Base-by-base conservation (phyloP, 2,113 vertebrate species). In the Harpagus bidentatus region DNA sequence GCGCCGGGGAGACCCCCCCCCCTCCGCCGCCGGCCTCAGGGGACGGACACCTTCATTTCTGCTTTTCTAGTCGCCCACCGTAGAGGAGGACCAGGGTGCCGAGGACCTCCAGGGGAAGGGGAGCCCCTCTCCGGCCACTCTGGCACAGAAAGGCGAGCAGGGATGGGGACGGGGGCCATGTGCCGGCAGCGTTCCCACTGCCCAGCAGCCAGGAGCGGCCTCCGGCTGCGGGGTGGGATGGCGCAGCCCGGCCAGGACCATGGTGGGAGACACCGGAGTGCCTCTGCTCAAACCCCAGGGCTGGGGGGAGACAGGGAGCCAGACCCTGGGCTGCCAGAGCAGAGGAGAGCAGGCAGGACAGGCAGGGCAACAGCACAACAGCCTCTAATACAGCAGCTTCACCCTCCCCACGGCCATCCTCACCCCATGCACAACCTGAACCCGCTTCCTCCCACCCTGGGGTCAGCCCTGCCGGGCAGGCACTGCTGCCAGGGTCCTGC, bases 231-330 rank as follows among this genome's bases (percentile, higher is more conserved):
- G 32, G 21, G 45, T 7, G 12, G 52, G 18, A 45, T 18, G 34
- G 71, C 25, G 61, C 53, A 66, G 42, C 76, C 42, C 8, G 0
- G 4, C 25, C 53, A 21, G 20, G 34, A 86, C 29, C 55, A 6
- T 1, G 31, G 25, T 1, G 0, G 83, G 56, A 87, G 61, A 16
- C 5, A 13, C 11, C 1, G 0, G 21, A 85, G 40, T 2, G 7
- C 26, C 55, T 28, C 50, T 52, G 77, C 65, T 78, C 56, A 40
- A 18, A 83, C 3, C 43, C 14, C n/a, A 43, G 67, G 43, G 48
- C 58, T 53, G 48, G 18, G 43, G 15, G 32, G 2, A 58, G 31
- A 7, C 0, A 1, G 17, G 20, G 16, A 43, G 21, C 25, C 21
- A 13, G 32, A 7, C 9, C 3, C 16, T 5, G 6, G 50, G 61